Evolutionary conservation across 1,140 invertebrate species (phyloP), one percentile per base, ranked within the genome.

Genomic region (Campodea augens): DNA sequence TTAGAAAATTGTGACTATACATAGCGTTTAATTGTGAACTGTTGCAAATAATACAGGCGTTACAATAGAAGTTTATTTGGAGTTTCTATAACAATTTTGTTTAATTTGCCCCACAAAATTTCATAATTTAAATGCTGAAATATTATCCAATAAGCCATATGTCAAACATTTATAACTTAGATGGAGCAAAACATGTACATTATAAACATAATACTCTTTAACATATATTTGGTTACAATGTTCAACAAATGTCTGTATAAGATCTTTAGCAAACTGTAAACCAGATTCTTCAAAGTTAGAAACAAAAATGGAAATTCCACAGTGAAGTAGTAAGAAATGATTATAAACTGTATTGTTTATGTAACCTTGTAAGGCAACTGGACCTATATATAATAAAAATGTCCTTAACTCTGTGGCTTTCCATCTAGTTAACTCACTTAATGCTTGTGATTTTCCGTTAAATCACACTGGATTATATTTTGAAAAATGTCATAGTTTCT

Each of bases 381-480:
- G 52, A 0, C 61, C 61, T 24, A 50, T 60, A 49, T 63, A 65
- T 15, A 64, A 43, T 7, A 65, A 27, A 46, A 65, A 60, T 43
- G 58, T 54, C 22, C 62, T 41, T 42, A 57, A 60, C 47, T 65
- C 63, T 23, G 63, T 64, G 4, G 60, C 64, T 52, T 66, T 66
- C 55, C 54, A 65, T 29, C 49, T 15, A 5, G 53, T 48, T 23
- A 57, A 27, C 24, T 62, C 56, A 12, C 24, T 20, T 5, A 64
- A 29, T 29, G 45, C 22, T 25, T 52, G 37, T 7, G 56, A 57
- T 42, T 58, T 58, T 47, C 63, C 49, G 7, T 52, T 38, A 54
- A 62, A 65, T 42, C 63, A 56, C 20, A 20, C 13, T 12, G 57
- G 52, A n/a, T 56, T 44, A n/a, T 20, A 51, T 10, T 19, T n/a